Conservation (phyloP, 2,797 vertebrate genomes). For the Erethizon dorsatum region DNA sequence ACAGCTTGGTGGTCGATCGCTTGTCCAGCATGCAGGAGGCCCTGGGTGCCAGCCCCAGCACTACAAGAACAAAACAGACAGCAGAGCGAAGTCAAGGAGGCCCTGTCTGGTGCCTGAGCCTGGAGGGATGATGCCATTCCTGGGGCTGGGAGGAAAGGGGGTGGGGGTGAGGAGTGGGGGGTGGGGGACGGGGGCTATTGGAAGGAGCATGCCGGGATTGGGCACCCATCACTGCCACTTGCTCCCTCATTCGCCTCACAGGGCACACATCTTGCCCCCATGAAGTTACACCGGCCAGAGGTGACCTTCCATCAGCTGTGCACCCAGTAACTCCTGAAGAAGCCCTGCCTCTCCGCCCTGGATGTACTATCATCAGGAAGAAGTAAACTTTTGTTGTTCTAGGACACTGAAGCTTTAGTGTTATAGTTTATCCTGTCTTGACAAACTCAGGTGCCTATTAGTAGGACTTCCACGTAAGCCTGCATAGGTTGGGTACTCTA, state of each 20-base stretch:
- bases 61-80: background rate
- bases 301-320: background rate
- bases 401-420: background rate
- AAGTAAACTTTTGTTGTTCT: background rate
- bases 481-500: background rate
- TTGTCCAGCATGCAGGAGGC: background rate
- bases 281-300: background rate
- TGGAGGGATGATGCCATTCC: background rate
- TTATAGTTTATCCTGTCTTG: background rate
- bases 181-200: no score
- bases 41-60: background rate
- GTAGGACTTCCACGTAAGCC: background rate
- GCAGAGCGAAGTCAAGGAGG: background rate
- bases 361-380: background rate
- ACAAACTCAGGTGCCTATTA: background rate
- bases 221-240: background rate
- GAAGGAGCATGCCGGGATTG: background rate
- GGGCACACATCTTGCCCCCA: rapidly evolving
- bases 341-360: background rate
- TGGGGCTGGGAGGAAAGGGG: background rate
- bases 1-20: no score
- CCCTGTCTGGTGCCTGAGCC: background rate
- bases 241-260: background rate
- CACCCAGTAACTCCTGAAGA: background rate
- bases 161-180: no score